Base-by-base conservation (phyloP, 2,113 vertebrate genomes). In the Oplegnathus fasciatus region DNA sequence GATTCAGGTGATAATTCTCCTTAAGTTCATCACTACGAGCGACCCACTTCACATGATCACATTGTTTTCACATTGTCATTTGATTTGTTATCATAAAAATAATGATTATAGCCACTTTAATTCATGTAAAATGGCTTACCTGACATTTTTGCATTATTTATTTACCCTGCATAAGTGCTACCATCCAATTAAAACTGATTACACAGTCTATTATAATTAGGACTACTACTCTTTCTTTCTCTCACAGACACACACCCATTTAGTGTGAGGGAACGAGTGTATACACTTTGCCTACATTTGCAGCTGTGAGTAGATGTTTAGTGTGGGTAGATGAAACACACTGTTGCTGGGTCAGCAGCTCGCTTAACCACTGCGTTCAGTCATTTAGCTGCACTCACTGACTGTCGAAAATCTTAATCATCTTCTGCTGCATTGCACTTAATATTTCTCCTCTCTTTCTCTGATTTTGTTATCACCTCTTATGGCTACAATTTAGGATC, bases 331-430 rank as follows among this genome's bases (percentile, higher is more conserved):
- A 88, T 82, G 80, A 86, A 81, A 80, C 64, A 67, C 72, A 48
- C 72, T 75, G 85, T 72, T 92, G 89, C 87, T 87, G 85, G 90
- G 74, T 92, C 92, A 91, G 87, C 87, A 82, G 83, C 72, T 89
- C 17, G 44, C 60, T 65, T 72, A 84, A 90, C 78, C 82, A 81
- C 88, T 28, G 75, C 15, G 58, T 78, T 89, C 55, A 62, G 71
- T 87, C 86, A 76, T 88, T 81, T 77, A 82, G 71, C 86, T 57
- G 46, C 84, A 85, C 76, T 85, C 80, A 92, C 73, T 75, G 80
- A 87, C 75, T 52, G 75, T 78, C 55, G 1, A 30, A 73, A 85
- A 80, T 84, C 82, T 80, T 75, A 77, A 92, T 85, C 61, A 73
- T 78, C 66, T 37, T 80, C 58, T 64, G 68, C 75, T 79, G 65